phyloP scores from a whole-genome alignment of 2,113 vertebrate genomes.

The Macrotis lagotis region DNA sequence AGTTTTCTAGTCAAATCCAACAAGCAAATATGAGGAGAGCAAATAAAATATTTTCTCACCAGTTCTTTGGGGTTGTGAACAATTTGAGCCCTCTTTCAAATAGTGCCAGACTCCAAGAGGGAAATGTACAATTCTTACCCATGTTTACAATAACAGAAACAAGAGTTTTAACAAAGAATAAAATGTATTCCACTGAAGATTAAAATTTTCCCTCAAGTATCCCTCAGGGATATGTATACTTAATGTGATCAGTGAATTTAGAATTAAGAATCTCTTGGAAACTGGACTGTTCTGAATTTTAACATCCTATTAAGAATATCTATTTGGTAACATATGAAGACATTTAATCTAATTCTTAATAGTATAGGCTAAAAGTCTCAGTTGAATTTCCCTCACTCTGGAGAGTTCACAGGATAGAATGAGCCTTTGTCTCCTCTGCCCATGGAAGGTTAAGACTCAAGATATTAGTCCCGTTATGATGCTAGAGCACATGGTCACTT shows the following conservation, averaged over 20 bases:
- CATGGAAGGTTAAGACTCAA: accelerated
- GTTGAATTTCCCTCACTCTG: not conserved
- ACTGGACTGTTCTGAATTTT: not conserved
- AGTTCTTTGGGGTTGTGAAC: not conserved
- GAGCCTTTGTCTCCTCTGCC: not conserved
- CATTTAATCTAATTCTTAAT: not conserved
- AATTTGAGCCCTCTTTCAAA: not conserved
- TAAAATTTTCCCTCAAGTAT: not conserved
- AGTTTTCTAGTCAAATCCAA: not conserved
- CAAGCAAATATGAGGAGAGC: too few species aligned
- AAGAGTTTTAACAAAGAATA: not conserved
- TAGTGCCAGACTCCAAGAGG: accelerated
- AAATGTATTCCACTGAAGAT: not conserved
- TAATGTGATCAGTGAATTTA: not conserved
- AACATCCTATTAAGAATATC: too few species aligned
- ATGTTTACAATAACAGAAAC: not conserved
- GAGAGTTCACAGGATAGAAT: not conserved
- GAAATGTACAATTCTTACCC: not conserved
- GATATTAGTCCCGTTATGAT: not conserved
- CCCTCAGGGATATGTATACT: too few species aligned
- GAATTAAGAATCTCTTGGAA: not conserved
- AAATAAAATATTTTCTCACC: too few species aligned
- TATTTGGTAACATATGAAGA: not conserved
- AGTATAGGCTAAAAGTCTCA: not conserved
- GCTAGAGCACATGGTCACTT: not conserved